Conservation (phyloP, 2,888 invertebrate genomes). For the Agapostemon virescens region DNA sequence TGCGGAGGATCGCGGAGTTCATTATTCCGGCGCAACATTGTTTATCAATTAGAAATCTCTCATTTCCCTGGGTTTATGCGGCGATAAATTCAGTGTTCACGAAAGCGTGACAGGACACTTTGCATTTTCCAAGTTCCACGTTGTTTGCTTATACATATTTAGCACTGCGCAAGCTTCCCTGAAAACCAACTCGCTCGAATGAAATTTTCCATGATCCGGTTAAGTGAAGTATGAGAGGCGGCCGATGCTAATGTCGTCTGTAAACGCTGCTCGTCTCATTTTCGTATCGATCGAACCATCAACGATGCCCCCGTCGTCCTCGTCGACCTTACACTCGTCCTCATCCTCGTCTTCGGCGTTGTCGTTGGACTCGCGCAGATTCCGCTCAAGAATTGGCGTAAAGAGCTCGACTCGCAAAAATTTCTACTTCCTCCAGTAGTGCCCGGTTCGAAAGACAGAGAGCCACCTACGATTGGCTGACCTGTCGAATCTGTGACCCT, state of each 20-base stretch:
- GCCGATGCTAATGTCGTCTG: neutral
- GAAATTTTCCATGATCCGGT: constrained; percentile 30
- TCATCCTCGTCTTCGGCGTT: neutral
- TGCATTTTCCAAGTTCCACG: constrained; percentile 12
- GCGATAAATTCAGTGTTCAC: neutral
- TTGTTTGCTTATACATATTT: constrained; percentile 1
- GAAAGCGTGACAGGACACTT: constrained; percentile 32
- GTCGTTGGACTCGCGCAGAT: constrained; percentile 24
- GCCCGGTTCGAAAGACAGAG: constrained; percentile 28
- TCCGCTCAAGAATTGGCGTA: constrained; percentile 6
- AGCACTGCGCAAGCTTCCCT: constrained; percentile 7
- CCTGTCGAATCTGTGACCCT: constrained; percentile 17
- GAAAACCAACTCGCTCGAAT: constrained; percentile 5
- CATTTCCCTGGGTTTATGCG: neutral
- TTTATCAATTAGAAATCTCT: constrained; percentile 22
- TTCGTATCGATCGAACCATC: constrained; percentile 36
- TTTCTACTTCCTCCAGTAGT: constrained; percentile 24
- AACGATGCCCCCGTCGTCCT: neutral
- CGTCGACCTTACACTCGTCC: constrained; percentile 7
- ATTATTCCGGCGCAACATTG: constrained; percentile 5
- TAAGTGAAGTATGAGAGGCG: neutral
- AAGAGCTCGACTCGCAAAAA: constrained; percentile 36
- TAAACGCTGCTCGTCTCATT: constrained; percentile 41
- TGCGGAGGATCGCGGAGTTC: neutral
- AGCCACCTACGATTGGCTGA: constrained; percentile 24